Base-by-base conservation (phyloP, 2,888 invertebrate species). In the Macrophya alboannulata region DNA sequence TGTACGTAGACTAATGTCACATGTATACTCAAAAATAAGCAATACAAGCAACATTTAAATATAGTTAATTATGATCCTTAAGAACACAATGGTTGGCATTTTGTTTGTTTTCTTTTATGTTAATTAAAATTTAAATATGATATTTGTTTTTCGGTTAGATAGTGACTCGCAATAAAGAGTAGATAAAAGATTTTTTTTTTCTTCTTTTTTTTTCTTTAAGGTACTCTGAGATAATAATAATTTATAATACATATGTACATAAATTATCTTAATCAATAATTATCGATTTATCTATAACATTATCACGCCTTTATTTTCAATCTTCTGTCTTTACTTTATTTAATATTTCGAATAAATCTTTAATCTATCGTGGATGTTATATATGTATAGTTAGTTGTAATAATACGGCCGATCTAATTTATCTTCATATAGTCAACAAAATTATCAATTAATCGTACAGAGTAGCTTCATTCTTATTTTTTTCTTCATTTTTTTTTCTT, bases 161-260 rank as follows among this genome's bases (percentile, higher is more conserved):
- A 83, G 71, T 83, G 68, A 83, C 83, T 83, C 83, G 83, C 83
- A 88, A 88, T 89, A 89, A 88, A 85, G 72, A 89, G 87, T 88
- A 89, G 88, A 87, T 89, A 85, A 89, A 88, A 88, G 86, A 86
- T 89, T 84, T 45, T 48, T 84, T 84, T 87, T 62, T 40, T 85
- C 88, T 86, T 82, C 86, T 81, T 85, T 82, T 86, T 77, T 87
- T 85, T 83, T 72, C 85, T 77, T 87, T 77, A 90, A 91, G 91
- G 90, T 92, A 92, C 91, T 91, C 89, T 90, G 90, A 88, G 89
- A 91, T 91, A 90, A 90, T 90, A 88, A 89, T 91, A 91, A 92
- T 92, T 91, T 91, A 92, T 91, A 90, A 91, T 92, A 92, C 92
- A 92, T 92, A 92, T 92, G 92, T 92, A 92, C 92, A 92, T 88